Evolutionary conservation across 2,797 vertebrate genomes (phyloP).

Genomic region (Mus caroli): DNA sequence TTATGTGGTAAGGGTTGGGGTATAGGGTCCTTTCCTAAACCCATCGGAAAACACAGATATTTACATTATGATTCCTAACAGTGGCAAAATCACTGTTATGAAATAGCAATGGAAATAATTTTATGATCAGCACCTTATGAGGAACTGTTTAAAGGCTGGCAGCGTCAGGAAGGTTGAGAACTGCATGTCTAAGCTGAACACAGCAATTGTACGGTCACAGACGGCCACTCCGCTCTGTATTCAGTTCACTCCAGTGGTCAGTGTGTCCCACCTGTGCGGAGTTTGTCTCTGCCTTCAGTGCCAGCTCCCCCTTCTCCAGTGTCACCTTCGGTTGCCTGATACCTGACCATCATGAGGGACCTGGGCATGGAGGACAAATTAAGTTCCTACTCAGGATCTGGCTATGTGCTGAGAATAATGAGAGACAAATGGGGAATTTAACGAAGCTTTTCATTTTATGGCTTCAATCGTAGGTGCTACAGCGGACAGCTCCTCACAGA

Average conservation of each 20-base stretch:
- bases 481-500: background rate
- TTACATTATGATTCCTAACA: background rate
- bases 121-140: background rate
- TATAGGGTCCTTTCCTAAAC: background rate
- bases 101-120: background rate
- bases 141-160: background rate
- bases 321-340: too few species aligned
- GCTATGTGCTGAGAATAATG: background rate
- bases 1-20: background rate
- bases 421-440: background rate
- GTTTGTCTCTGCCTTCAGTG: background rate
- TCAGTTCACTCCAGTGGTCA: background rate
- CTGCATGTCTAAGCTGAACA: background rate
- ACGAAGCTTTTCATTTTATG: background rate
- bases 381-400: background rate
- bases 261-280: background rate
- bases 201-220: background rate
- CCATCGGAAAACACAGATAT: background rate
- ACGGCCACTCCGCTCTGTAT: background rate
- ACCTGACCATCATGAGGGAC: background rate
- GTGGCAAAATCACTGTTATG: background rate
- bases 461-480: background rate
- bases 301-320: accelerated
- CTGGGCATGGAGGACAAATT: background rate
- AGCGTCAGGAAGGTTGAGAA: background rate